A percentile compares a stretch with the other conserved stretches of the same genome.
Conservation (phyloP, 2,888 invertebrate species). For the Tuta absoluta region DNA sequence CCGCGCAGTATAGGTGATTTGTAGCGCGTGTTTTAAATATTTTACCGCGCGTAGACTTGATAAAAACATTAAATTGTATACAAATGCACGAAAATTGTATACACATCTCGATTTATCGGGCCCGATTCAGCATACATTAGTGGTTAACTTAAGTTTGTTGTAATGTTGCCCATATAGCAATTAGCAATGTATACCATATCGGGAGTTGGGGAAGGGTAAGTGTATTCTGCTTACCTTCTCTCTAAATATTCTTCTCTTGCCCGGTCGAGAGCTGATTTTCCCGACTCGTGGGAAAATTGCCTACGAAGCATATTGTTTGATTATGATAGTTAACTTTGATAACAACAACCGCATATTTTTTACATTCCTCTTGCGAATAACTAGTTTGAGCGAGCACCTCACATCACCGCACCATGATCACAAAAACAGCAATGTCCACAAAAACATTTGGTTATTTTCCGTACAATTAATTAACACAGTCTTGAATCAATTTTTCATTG, state of each 20-base stretch:
- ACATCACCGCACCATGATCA: slow-evolving; percentile 5
- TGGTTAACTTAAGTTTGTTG: too few species aligned
- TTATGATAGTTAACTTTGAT: background rate
- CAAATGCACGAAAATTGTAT: too few species aligned
- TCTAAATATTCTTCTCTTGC: slow-evolving; percentile 70
- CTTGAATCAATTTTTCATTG: slow-evolving; percentile 14
- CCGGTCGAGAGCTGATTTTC: slow-evolving; percentile 63
- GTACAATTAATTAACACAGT: background rate
- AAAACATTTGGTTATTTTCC: slow-evolving; percentile 14
- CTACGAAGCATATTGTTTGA: slow-evolving; percentile 58
- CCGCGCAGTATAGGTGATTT: too few species aligned
- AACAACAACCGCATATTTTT: slow-evolving; percentile 6
- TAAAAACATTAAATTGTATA: too few species aligned
- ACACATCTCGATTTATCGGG: too few species aligned
- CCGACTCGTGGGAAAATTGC: slow-evolving; percentile 74
- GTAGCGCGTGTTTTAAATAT: too few species aligned
- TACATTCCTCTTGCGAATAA: background rate
- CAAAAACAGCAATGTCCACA: background rate
- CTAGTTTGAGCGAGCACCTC: background rate
- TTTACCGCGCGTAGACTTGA: too few species aligned
- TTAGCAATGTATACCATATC: too few species aligned
- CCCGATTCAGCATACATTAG: too few species aligned
- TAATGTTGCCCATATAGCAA: too few species aligned
- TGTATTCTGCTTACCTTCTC: slow-evolving; percentile 57
- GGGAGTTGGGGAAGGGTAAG: background rate